Conservation (phyloP, 2,797 vertebrate species). For the Hemibagrus guttatus region DNA sequence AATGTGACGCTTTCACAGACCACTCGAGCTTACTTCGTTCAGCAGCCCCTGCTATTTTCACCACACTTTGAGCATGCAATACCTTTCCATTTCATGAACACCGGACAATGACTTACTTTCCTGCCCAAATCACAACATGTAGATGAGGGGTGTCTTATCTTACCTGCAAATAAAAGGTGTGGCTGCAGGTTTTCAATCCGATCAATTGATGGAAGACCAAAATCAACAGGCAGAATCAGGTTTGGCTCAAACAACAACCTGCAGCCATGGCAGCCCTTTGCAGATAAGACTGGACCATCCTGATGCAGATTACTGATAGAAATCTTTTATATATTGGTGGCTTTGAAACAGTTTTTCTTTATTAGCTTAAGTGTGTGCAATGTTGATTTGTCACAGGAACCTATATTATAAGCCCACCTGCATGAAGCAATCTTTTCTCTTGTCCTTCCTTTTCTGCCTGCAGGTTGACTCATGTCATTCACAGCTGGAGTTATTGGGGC, state of each 20-base stretch:
- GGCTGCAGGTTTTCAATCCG: not conserved
- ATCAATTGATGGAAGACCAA: slow-evolving; percentile 15
- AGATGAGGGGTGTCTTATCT: not conserved
- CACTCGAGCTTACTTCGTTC: slow-evolving; percentile 52
- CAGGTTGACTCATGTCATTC: slow-evolving; percentile 60
- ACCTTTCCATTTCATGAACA: slow-evolving; percentile 44
- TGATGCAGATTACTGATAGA: slow-evolving; percentile 49
- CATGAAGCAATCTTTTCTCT: slow-evolving; percentile 31
- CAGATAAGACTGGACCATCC: not conserved
- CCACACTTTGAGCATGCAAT: slow-evolving; percentile 38
- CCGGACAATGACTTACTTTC: slow-evolving; percentile 39
- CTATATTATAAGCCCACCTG: slow-evolving; percentile 12
- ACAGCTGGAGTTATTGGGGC: slow-evolving; percentile 56
- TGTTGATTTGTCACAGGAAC: slow-evolving; percentile 32
- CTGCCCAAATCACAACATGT: slow-evolving; percentile 36
- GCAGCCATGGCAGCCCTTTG: not conserved
- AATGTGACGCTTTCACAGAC: slow-evolving; percentile 68
- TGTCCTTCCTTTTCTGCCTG: slow-evolving; percentile 9
- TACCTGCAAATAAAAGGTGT: not conserved
- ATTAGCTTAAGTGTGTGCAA: slow-evolving; percentile 26
- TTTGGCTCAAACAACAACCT: not conserved
- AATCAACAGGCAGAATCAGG: not conserved
- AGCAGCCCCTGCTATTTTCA: slow-evolving; percentile 52
- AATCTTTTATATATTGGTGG: slow-evolving; percentile 42
- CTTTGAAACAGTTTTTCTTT: slow-evolving; percentile 24